These are phyloP conservation scores for Lacerta bilineata DNA, from an alignment of 2,797 vertebrate species.

Conservation along the genomic window DNA sequence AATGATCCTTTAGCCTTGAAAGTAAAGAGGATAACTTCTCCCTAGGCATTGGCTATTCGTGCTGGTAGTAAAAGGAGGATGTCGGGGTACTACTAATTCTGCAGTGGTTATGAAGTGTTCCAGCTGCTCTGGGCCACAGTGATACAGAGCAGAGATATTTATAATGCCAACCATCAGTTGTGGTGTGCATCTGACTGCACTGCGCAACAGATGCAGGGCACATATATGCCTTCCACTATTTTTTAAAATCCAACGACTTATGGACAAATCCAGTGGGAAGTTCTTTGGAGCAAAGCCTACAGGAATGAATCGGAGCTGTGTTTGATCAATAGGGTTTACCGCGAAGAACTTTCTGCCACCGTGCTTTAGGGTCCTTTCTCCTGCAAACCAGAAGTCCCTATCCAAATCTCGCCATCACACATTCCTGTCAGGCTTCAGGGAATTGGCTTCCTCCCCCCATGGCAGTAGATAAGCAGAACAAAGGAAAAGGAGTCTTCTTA, in stretches of 20 bases:
- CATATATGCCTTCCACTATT: conserved; percentile 45
- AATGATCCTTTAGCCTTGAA: conserved; percentile 75
- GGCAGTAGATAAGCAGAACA: no score
- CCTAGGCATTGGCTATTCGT: conserved; percentile 70
- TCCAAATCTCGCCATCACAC: not conserved
- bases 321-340: not conserved
- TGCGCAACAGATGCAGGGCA: conserved; percentile 34
- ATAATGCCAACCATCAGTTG: conserved; percentile 58
- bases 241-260: not conserved
- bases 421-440: no score
- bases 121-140: conserved; percentile 74
- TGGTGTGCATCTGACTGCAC: conserved; percentile 21
- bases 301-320: not conserved
- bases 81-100: conserved; percentile 65
- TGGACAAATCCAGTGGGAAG: not conserved
- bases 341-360: not conserved
- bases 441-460: no score
- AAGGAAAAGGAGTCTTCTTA: not conserved
- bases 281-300: not conserved
- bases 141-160: conserved; percentile 72
- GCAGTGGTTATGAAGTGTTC: conserved; percentile 75
- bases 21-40: conserved; percentile 77
- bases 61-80: conserved; percentile 70
- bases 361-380: not conserved
- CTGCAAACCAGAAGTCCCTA: not conserved